Base-by-base conservation (phyloP, 2,113 vertebrate species). In the Plestiodon gilberti region DNA sequence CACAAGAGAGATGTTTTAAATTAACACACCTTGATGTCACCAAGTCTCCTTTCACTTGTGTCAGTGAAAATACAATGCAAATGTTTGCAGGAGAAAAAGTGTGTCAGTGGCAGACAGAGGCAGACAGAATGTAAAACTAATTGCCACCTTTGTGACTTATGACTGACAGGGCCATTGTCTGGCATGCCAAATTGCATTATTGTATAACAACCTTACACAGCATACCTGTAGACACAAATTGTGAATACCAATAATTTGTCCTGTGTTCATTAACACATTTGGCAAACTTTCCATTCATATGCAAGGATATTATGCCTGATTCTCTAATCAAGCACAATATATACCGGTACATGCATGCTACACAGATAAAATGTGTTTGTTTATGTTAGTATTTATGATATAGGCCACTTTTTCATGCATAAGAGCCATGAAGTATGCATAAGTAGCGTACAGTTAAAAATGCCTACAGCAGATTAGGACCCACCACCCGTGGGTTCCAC, bases 101-200 rank as follows among this genome's bases (percentile, higher is more conserved):
- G 59, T 75, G 59, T 57, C 78, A 52, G 77, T 48, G 74, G 33
- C 78, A 81, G 85, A 86, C 85, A 81, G n/a, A 33, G 74, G 33
- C 78, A 81, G 85, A 86, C 85, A 81, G n/a, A 33, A 84, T 80
- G 38, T 2, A 73, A 88, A 59, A 87, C 48, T 86, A 87, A 62
- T 86, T 89, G 91, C 78, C 80, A 48, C 20, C 70, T 89, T 92
- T 88, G 76, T 90, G 93, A 90, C 74, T 88, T 92, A 55, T 25
- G 83, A 88, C 70, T 85, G 85, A 89, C 65, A 90, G 85, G 38
- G 83, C 82, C 71, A 90, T 22, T 89, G 38, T 71, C 43, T 43
- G 84, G 85, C 69, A 86, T 83, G 89, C 83, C 74, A 78, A 88
- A 87, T 17, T 92, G 90, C 38, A 88, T 78, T 81, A 71, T 20